A percentile compares a stretch with the other conserved stretches of the same genome.
These are phyloP conservation scores for Drosophila mulleri DNA, from an alignment of 2,888 invertebrate species.

Conservation along the genomic window DNA sequence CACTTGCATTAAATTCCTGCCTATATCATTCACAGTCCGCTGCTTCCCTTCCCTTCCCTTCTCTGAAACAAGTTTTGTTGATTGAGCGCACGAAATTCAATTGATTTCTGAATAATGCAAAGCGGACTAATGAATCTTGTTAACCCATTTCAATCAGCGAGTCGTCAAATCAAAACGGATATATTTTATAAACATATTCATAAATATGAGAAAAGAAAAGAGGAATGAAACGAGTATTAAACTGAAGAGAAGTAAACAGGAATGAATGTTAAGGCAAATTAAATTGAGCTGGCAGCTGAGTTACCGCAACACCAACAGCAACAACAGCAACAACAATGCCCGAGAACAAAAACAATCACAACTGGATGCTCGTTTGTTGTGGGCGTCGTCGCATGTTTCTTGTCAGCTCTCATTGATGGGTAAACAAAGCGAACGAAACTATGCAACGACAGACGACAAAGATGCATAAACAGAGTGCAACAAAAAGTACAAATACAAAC, in stretches of 20 bases:
- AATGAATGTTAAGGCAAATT: conserved; percentile 71
- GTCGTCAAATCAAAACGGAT: conserved; percentile 71
- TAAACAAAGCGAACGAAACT: conserved; percentile 71
- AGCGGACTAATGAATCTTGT: conserved; percentile 45
- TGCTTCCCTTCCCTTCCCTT: conserved; percentile 1
- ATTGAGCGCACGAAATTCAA: conserved; percentile 59
- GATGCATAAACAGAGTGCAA: conserved; percentile 74
- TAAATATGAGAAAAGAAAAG: conserved; percentile 19
- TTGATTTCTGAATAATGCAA: conserved; percentile 37
- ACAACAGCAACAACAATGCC: background rate
- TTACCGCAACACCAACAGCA: conserved; percentile 16
- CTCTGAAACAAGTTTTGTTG: conserved; percentile 40
- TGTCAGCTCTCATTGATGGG: conserved; percentile 77
- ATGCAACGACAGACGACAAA: conserved; percentile 65
- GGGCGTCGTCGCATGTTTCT: conserved; percentile 76
- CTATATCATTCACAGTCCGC: conserved; percentile 11
- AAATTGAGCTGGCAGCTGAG: conserved; percentile 62
- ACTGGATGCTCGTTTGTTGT: conserved; percentile 42
- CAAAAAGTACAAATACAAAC: conserved; percentile 56
- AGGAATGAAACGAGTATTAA: background rate
- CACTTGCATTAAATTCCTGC: conserved; percentile 3
- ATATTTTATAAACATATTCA: conserved; percentile 78
- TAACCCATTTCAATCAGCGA: conserved; percentile 72
- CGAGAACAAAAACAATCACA: conserved; percentile 12
- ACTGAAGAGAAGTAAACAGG: conserved; percentile 14